Evolutionary conservation across 2,888 invertebrate species (phyloP), one percentile per base, ranked within the genome.

Genomic region (Agrenia bidenticulata): DNA sequence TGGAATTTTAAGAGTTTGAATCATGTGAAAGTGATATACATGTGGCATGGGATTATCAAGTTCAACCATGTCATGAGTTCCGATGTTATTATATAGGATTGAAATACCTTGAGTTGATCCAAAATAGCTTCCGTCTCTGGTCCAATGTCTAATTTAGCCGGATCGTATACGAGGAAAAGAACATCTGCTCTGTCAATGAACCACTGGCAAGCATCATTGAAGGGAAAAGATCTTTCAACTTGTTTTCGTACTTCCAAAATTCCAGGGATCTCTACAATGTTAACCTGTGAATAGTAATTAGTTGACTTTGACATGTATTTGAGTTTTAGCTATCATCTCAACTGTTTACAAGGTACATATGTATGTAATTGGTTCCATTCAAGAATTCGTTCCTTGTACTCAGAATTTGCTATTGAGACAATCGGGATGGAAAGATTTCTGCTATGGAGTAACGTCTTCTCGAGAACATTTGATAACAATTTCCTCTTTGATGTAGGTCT

Each of bases 141-240:
- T 63, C 95, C 95, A 70, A 94, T 94, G 80, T 96, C 95, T 77
- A 96, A 85, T 82, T 95, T 95, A 1, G 93, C 90, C 67, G 95
- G 94, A 82, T 96, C 96, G 80, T 95, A 95, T 37, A 95, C 90
- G 64, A 96, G 85, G 83, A 95, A 94, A 79, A 96, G 94, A 76
- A 95, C 90, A 80, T 95, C 94, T 24, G 95, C 94, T 69, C 94
- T 86, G 81, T 95, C 94, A 78, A 95, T 94, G 82, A 96, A 95
- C 95, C 95, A 96, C 81, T 94, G 94, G 79, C 94, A 94, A 56
- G 94, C 95, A 79, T 95, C 94, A 79, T 94, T 94, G 82, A 94
- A 94, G 61, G 95, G 94, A 79, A 95, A 95, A 66, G 93, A 86
- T 60, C 94, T 86, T 58, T 94, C 94, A 58, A 93, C 90, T 83